These are phyloP conservation scores for Mechanitis messenoides DNA, from an alignment of 2,888 invertebrate species.

Conservation along the genomic window DNA sequence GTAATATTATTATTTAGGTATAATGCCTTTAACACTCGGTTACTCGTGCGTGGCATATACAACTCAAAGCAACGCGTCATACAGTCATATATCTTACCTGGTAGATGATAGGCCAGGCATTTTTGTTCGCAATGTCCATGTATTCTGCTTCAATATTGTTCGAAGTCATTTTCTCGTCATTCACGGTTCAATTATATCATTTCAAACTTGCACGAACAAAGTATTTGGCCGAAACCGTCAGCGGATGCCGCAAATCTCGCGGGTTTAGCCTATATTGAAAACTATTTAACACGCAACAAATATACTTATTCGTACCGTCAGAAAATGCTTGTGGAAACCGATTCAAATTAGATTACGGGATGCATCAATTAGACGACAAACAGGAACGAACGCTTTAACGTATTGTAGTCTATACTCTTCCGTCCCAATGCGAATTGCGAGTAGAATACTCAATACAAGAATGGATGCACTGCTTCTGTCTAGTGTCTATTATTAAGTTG, in stretches of 20 bases:
- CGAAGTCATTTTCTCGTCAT: constrained; percentile 41
- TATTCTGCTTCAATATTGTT: constrained; percentile 82
- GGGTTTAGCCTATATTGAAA: constrained; percentile 24
- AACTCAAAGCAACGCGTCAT: constrained; percentile 37
- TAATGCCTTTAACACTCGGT: constrained; percentile 19
- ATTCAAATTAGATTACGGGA: constrained; percentile 11
- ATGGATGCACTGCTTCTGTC: constrained; percentile 21
- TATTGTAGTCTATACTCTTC: constrained; percentile 10
- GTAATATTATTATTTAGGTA: constrained; percentile 11
- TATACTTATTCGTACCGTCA: constrained; percentile 4
- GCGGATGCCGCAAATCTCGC: constrained; percentile 41
- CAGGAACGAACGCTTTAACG: constrained; percentile 10
- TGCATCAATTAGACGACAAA: constrained; percentile 13
- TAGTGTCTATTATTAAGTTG: constrained; percentile 18
- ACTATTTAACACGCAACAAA: constrained; percentile 9
- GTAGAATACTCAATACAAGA: constrained; percentile 4
- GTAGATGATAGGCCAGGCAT: constrained; percentile 83
- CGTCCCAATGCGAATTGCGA: constrained; percentile 12
- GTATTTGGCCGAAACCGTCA: constrained; percentile 36
- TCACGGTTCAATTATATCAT: constrained; percentile 44
- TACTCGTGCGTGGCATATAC: constrained; percentile 48
- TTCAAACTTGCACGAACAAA: constrained; percentile 39
- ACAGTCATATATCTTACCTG: constrained; percentile 75
- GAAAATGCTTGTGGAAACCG: constrained; percentile 2
- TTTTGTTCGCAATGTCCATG: constrained; percentile 80